Base-by-base conservation (phyloP, 2,888 invertebrate species). In the Leptothorax acervorum region DNA sequence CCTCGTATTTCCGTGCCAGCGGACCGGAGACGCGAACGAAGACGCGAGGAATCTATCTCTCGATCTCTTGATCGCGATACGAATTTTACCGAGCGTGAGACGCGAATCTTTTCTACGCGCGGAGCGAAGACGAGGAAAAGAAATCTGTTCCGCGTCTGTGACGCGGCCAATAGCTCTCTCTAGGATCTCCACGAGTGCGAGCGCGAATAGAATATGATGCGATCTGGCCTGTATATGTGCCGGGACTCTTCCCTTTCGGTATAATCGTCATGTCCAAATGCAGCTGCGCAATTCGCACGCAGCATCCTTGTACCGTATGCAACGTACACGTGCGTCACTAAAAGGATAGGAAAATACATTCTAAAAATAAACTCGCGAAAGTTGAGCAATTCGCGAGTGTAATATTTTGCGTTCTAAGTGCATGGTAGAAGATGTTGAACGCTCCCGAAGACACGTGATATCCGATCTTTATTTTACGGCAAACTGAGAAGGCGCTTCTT, bases 61-160 rank as follows among this genome's bases (percentile, higher is more conserved):
- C 55, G 51, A 75, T 74, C 57, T 82, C 75, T 57, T 63, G 82
- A 75, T 82, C 63, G 73, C 63, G 75, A 82, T 65, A 57, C 75
- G 45, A 35, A 75, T 76, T 57, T 66, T 39, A 35, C 57, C 42
- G 66, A 82, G 74, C 62, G 62, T 74, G 42, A 75, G 75, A 75
- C 55, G 45, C 75, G 55, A 55, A 4, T 82, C 35, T 74, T 60
- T 60, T 12, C 4, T 42, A 62, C 28, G 15, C n/a, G 35, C 31
- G 3, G 11, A 6, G 35, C 35, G 18, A 39, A 23, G 62, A 57
- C 39, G 65, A 42, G 65, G 55, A 66, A 65, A 57, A 35, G 65
- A 65, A 75, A 65, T 65, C 65, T 65, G 55, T 45, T 42, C 63
- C 42, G 35, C 31, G 73, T 12, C n/a, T 42, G 55, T 6, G 82